phyloP scores from a whole-genome alignment of 2,113 vertebrate genomes.

The Heterotis niloticus region DNA sequence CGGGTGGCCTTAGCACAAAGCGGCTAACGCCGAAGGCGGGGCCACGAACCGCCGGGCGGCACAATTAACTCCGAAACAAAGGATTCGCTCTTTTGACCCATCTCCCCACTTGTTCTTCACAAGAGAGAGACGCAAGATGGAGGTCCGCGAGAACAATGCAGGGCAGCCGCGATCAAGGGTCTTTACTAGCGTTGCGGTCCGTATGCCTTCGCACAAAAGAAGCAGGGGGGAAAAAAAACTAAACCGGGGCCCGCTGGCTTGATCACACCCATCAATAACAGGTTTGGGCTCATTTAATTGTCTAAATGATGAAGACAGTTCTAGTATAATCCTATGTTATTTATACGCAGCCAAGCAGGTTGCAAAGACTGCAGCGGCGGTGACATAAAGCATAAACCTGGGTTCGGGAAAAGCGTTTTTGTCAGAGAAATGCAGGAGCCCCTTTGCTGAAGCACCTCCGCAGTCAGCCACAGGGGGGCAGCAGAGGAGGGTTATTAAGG shows the following conservation, averaged over 20 bases:
- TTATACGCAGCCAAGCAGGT: not conserved
- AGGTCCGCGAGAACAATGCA: not conserved
- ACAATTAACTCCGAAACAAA: conserved; percentile 16
- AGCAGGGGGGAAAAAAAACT: not conserved
- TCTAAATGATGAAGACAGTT: conserved; percentile 24
- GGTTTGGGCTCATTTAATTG: conserved; percentile 27
- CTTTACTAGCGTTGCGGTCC: not conserved
- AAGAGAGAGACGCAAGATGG: not conserved
- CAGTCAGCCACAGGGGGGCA: conserved; percentile 26
- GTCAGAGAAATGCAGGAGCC: not conserved
- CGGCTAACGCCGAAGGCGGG: not conserved
- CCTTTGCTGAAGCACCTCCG: not conserved
- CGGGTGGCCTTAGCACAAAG: conserved; percentile 43
- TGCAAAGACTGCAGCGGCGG: not conserved
- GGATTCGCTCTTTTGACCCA: not conserved
- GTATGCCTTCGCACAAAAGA: conserved; percentile 14
- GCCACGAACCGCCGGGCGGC: conserved; percentile 2
- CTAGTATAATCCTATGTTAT: conserved; percentile 10
- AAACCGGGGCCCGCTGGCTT: not conserved
- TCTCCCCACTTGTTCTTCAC: not conserved
- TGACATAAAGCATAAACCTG: not conserved
- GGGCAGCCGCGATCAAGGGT: not conserved
- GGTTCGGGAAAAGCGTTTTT: not conserved
- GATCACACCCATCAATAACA: conserved; percentile 27
- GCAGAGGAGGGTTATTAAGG: conserved; percentile 11